A percentile compares a stretch with the other conserved stretches of the same genome.
phyloP scores from a whole-genome alignment of 2,113 vertebrate genomes.

The Herpetotheres cachinnans region DNA sequence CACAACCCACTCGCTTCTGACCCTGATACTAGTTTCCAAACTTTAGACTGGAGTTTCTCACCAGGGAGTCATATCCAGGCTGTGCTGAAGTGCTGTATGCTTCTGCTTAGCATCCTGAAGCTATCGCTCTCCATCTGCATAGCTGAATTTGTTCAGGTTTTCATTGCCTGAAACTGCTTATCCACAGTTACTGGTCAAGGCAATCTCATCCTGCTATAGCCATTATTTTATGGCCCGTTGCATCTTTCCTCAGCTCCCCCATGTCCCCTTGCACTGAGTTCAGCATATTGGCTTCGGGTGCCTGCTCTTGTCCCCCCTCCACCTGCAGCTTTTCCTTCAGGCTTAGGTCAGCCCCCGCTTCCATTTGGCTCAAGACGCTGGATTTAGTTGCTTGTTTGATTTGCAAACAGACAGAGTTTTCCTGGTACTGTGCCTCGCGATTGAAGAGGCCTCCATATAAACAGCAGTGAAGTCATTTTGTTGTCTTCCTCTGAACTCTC shows the following conservation, averaged over 20 bases:
- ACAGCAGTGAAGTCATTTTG: too few species aligned
- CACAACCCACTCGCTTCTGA: not conserved
- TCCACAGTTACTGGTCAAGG: not conserved
- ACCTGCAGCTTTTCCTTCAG: not conserved
- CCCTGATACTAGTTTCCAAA: accelerated
- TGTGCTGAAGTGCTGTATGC: not conserved
- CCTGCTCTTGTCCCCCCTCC: too few species aligned
- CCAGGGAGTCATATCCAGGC: not conserved
- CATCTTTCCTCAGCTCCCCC: not conserved
- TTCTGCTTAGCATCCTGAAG: not conserved
- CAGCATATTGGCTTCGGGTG: not conserved
- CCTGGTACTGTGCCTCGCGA: accelerated
- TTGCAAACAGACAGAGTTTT: accelerated
- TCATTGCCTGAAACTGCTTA: not conserved
- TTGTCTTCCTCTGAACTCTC: too few species aligned
- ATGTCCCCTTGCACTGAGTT: accelerated
- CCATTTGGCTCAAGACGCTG: accelerated
- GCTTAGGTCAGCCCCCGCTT: not conserved
- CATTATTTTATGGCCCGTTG: accelerated
- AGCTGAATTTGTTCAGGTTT: not conserved
- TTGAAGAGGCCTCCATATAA: accelerated
- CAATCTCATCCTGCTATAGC: accelerated
- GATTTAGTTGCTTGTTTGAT: not conserved
- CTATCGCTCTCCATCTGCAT: not conserved
- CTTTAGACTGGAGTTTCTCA: not conserved